Conservation (phyloP, 2,888 invertebrate species). For the Galeopsomyia nigrocyanea region DNA sequence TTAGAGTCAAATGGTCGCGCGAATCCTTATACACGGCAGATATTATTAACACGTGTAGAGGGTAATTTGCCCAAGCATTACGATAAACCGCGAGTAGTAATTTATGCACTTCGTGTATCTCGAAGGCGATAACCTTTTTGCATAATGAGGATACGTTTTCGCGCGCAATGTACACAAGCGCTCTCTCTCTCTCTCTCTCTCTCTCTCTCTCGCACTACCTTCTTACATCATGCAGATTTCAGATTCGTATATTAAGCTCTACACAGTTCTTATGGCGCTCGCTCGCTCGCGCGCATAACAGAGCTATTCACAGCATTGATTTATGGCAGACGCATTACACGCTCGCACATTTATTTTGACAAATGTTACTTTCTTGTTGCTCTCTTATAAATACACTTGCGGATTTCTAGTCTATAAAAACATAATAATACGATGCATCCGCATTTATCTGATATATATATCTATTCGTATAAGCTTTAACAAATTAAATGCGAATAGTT, state of each 20-base stretch:
- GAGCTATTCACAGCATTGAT: constrained; percentile 18
- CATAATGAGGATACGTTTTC: constrained; percentile 40
- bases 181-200: background rate
- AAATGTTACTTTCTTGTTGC: background rate
- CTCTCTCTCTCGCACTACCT: too few species aligned
- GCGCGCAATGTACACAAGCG: constrained; percentile 8
- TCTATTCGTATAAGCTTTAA: too few species aligned
- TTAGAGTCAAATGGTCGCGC: constrained; percentile 6
- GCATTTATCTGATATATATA: too few species aligned
- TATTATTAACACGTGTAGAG: constrained; percentile 37
- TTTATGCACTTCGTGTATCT: constrained; percentile 43
- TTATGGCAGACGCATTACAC: constrained; percentile 7
- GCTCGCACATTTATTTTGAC: constrained; percentile 19
- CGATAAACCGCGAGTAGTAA: constrained; percentile 33
- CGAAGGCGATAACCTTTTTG: constrained; percentile 44
- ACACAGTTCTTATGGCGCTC: too few species aligned
- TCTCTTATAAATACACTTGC: too few species aligned
- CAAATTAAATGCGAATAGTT: too few species aligned
- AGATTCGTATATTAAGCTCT: constrained; percentile 27
- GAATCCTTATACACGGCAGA: background rate
- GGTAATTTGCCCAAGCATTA: constrained; percentile 38
- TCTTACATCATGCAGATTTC: constrained; percentile 38
- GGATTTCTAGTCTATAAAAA: too few species aligned
- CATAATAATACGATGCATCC: too few species aligned
- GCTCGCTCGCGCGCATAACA: constrained; percentile 7